phyloP scores from a whole-genome alignment of 1,140 invertebrate species.

The Drosophila mojavensis region DNA sequence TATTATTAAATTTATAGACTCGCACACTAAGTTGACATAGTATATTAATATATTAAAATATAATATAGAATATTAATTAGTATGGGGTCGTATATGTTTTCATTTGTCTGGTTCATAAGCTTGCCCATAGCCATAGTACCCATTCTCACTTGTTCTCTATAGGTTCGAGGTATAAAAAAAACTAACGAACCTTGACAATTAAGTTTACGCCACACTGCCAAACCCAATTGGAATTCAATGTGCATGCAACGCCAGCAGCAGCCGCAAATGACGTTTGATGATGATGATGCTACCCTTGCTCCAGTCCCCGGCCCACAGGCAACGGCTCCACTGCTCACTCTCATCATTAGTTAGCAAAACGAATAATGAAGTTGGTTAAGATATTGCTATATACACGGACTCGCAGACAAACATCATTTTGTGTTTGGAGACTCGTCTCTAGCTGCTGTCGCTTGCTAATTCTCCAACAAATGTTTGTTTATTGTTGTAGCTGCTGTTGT shows the following conservation, averaged over 20 bases:
- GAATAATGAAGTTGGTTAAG: slow-evolving; percentile 66
- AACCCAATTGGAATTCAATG: slow-evolving; percentile 81
- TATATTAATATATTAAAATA: too few species aligned
- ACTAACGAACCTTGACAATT: slow-evolving; percentile 81
- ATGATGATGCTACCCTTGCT: slow-evolving; percentile 64
- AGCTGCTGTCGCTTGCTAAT: slow-evolving; percentile 67
- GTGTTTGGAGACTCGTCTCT: slow-evolving; percentile 29
- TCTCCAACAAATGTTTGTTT: slow-evolving; percentile 74
- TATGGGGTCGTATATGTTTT: too few species aligned
- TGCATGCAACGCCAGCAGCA: slow-evolving; percentile 70
- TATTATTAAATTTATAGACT: too few species aligned
- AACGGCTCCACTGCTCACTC: background rate
- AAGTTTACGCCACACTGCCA: slow-evolving; percentile 79
- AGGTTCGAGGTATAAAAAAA: slow-evolving; percentile 46
- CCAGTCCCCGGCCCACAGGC: slow-evolving; percentile 18
- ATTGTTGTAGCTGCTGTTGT: slow-evolving; percentile 35
- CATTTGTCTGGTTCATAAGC: too few species aligned
- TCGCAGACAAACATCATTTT: slow-evolving; percentile 1
- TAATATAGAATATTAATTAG: too few species aligned
- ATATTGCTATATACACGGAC: slow-evolving; percentile 34
- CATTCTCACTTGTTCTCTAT: too few species aligned
- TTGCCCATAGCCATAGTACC: too few species aligned
- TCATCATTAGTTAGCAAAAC: slow-evolving; percentile 33
- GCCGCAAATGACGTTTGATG: slow-evolving; percentile 59
- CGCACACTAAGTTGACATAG: too few species aligned